Evolutionary conservation across 2,113 vertebrate genomes (phyloP).

Genomic region (Stegastes partitus): DNA sequence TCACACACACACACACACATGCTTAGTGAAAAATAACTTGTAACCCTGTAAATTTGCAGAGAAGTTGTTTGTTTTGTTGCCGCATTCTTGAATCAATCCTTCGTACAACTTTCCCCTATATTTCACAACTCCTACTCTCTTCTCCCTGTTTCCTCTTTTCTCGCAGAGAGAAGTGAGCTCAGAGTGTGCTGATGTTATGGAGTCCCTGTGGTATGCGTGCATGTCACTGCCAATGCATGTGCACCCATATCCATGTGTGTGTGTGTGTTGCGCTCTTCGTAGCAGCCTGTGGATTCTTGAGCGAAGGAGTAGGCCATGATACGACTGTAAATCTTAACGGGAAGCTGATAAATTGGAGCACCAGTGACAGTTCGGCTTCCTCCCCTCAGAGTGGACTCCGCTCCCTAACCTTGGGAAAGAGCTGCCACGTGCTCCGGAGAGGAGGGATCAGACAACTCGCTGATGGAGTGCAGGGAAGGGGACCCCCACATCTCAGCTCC

Average conservation of each 20-base stretch:
- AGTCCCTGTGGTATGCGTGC: conserved; percentile 41
- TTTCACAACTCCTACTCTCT: conserved; percentile 59
- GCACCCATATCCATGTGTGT: neutral
- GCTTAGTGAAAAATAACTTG: conserved; percentile 27
- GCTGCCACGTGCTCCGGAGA: conserved; percentile 46
- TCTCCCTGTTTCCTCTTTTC: conserved; percentile 51
- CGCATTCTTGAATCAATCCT: conserved; percentile 36
- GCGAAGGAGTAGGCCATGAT: conserved; percentile 36
- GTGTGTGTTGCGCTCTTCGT: conserved; percentile 14
- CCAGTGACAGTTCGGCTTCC: conserved; percentile 69
- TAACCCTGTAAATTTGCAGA: conserved; percentile 43
- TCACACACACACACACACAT: conserved; percentile 49
- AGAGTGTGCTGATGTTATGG: conserved; percentile 11
- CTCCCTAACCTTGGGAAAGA: conserved; percentile 68
- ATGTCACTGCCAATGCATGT: conserved; percentile 18
- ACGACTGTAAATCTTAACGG: conserved; percentile 54
- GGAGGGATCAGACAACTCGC: conserved; percentile 24
- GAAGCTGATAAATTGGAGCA: conserved; percentile 70
- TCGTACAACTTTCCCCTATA: conserved; percentile 33
- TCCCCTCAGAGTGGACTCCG: conserved; percentile 51
- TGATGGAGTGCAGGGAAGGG: conserved; percentile 34
- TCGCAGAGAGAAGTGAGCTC: conserved; percentile 17
- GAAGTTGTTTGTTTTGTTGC: conserved; percentile 34
- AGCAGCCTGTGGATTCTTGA: conserved; percentile 42
- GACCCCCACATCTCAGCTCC: neutral